Evolutionary conservation across 2,113 vertebrate species (phyloP).

Genomic region (Alethe diademata): DNA sequence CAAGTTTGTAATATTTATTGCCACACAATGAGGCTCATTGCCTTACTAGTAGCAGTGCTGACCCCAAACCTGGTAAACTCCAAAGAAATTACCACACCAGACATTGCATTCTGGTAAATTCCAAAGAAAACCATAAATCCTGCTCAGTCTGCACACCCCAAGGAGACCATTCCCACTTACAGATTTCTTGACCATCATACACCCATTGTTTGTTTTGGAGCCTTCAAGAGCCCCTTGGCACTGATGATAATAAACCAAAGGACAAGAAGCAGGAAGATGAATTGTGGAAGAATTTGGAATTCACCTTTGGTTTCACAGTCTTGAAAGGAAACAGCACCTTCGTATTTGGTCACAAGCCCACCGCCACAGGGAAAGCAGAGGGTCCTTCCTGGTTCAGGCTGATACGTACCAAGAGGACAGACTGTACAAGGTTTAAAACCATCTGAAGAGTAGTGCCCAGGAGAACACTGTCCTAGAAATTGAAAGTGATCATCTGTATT

Average conservation of each 20-base stretch:
- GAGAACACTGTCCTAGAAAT: slow-evolving; percentile 88
- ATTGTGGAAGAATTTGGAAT: not conserved
- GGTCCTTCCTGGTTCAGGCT: slow-evolving; percentile 89
- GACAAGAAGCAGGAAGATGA: not conserved
- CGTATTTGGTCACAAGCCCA: slow-evolving; percentile 88
- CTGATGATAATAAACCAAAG: not conserved
- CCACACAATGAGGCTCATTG: not conserved
- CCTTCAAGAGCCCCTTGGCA: not conserved
- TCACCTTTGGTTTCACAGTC: slow-evolving; percentile 97
- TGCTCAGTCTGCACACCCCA: not conserved
- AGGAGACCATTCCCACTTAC: not conserved
- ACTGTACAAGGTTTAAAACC: slow-evolving; percentile 89
- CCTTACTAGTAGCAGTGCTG: not conserved
- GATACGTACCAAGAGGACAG: slow-evolving; percentile 85
- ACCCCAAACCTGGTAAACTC: not conserved
- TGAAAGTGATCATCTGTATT: not conserved
- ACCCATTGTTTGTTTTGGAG: not conserved
- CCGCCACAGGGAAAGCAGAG: slow-evolving; percentile 92
- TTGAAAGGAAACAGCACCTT: slow-evolving; percentile 86
- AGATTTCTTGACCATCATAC: not conserved
- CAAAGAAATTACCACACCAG: not conserved
- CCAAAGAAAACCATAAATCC: not conserved
- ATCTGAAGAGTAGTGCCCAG: slow-evolving; percentile 86
- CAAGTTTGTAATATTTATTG: not conserved
- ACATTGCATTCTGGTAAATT: not conserved